Evolutionary conservation across 2,113 vertebrate genomes (phyloP).

Genomic region (Myrmophylax atrothorax): DNA sequence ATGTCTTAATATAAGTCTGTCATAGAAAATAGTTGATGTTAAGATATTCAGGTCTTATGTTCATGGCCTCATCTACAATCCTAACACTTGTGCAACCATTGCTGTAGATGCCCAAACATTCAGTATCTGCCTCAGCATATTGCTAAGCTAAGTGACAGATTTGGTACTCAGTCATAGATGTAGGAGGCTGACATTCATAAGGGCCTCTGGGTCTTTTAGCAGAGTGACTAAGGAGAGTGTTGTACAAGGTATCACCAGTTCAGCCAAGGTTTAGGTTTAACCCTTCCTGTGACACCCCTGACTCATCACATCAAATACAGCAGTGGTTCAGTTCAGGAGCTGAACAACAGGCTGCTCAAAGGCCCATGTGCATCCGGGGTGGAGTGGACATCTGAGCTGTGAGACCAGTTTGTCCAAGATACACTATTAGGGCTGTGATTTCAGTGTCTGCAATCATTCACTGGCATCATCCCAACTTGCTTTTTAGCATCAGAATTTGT

Average conservation of each 20-base stretch:
- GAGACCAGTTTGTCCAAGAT: constrained; percentile 5
- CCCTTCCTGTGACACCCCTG: background rate
- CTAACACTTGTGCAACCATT: background rate
- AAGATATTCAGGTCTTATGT: background rate
- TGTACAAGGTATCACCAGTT: background rate
- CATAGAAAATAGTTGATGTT: background rate
- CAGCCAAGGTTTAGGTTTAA: background rate
- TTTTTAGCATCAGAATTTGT: background rate
- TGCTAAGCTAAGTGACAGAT: background rate
- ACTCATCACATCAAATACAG: background rate
- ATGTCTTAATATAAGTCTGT: background rate
- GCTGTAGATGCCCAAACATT: background rate
- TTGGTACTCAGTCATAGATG: background rate
- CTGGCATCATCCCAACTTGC: background rate
- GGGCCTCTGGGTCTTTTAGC: background rate
- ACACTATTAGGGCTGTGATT: background rate
- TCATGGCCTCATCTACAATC: background rate
- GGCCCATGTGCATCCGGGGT: background rate
- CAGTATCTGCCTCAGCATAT: background rate
- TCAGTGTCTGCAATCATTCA: background rate
- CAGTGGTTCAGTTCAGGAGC: background rate
- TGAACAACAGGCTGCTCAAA: background rate
- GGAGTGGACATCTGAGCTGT: background rate
- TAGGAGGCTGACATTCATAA: background rate
- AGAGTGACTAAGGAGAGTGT: background rate